A percentile compares a stretch with the other conserved stretches of the same genome.
Evolutionary conservation across 2,888 invertebrate species (phyloP).

Genomic region (Meloe dianella): DNA sequence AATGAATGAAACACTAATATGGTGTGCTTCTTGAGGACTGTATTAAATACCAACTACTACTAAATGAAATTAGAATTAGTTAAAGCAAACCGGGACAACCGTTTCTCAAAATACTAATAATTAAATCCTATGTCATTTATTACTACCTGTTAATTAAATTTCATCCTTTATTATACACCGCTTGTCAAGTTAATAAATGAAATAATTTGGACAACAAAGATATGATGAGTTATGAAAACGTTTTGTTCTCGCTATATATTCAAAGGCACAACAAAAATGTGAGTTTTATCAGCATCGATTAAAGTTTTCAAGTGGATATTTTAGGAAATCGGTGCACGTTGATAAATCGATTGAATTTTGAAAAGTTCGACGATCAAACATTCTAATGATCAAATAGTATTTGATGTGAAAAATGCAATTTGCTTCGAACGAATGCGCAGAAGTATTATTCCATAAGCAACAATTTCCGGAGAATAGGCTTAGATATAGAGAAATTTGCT

Average conservation of each 20-base stretch:
- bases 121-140: constrained; percentile 27
- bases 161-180: not conserved
- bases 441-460: not conserved
- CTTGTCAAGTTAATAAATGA: not conserved
- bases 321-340: constrained; percentile 1
- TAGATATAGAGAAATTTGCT: not conserved
- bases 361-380: not conserved
- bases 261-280: not conserved
- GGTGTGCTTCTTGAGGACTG: constrained; percentile 24
- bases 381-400: too few species aligned
- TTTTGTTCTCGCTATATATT: too few species aligned
- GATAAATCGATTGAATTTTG: not conserved
- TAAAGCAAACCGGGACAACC: constrained; percentile 22
- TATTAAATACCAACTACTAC: constrained; percentile 22
- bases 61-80: constrained; percentile 32
- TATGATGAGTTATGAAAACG: not conserved
- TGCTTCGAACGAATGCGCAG: too few species aligned
- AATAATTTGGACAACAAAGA: not conserved
- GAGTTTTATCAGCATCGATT: constrained; percentile 14
- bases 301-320: constrained; percentile 20
- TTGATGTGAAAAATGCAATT: too few species aligned
- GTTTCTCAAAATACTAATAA: constrained; percentile 19
- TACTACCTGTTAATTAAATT: constrained; percentile 33
- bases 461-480: not conserved
- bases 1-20: constrained; percentile 32